These are phyloP conservation scores for Lordiphosa mommai DNA, from an alignment of 1,140 invertebrate species.

Conservation along the genomic window DNA sequence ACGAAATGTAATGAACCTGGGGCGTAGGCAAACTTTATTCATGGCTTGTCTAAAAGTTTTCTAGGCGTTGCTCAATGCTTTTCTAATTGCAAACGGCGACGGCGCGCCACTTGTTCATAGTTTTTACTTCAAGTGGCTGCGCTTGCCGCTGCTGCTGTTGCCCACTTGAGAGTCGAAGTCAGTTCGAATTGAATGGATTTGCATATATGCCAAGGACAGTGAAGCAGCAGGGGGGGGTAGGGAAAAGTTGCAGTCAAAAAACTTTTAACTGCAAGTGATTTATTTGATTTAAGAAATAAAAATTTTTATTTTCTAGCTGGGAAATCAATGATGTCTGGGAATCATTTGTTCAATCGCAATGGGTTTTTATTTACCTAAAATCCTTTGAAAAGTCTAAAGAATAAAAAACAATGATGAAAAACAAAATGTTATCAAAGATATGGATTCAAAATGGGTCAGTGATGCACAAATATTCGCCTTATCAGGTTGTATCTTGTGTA, in stretches of 20 bases:
- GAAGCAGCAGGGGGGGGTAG: background rate
- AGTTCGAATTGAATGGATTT: slow-evolving; percentile 55
- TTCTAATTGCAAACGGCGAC: slow-evolving; percentile 65
- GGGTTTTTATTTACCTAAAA: no score
- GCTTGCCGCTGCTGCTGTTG: background rate
- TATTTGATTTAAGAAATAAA: slow-evolving; percentile 31
- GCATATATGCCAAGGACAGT: slow-evolving; percentile 33
- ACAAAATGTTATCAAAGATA: no score
- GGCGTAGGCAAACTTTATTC: slow-evolving; percentile 47
- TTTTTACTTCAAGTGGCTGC: slow-evolving; percentile 31
- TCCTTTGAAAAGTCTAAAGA: no score
- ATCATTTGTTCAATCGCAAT: no score
- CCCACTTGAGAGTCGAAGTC: slow-evolving; percentile 33
- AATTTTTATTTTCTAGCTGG: no score
- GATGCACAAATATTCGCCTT: no score
- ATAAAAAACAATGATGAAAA: no score
- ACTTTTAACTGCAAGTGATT: slow-evolving; percentile 45
- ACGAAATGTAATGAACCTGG: slow-evolving; percentile 37
- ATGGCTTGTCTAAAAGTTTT: slow-evolving; percentile 40
- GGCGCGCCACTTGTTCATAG: slow-evolving; percentile 37
- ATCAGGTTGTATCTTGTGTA: no score
- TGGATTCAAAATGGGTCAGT: no score
- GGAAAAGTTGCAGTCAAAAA: slow-evolving; percentile 10
- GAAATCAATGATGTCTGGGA: no score
- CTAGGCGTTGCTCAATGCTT: slow-evolving; percentile 59